Base-by-base conservation (phyloP, 2,113 vertebrate species). In the Marmota flaviventris region DNA sequence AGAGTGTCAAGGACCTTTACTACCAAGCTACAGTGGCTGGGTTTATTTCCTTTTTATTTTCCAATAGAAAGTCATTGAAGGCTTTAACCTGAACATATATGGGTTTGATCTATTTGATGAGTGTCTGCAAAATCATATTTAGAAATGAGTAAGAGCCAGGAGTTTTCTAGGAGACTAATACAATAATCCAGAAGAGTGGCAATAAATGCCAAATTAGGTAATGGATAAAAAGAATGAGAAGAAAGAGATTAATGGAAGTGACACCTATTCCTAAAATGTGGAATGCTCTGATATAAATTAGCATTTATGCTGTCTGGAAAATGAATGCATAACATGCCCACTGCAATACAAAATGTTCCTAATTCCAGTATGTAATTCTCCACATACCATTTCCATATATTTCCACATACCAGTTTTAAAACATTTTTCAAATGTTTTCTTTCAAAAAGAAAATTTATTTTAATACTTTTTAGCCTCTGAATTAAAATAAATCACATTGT, bases 401-500 rank as follows among this genome's bases (percentile, higher is more conserved):
- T 61, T 92, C 63, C 2, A 51, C 87, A 91, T 76, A 20, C 24
- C 11, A 53, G 27, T 39, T 70, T 89, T 63, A 89, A 85, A 78
- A 78, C 34, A 85, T 75, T 92, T 88, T 48, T 86, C 39, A 82
- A 82, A 83, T 67, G 45, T 89, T 97, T 93, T 34, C 72, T 72
- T 76, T 90, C 32, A 42, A 94, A 95, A 45, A 85, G 13, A 93
- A 69, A 53, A 72, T 32, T 89, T 78, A 39, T 79, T 85, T 81
- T 45, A 53, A 85, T 82, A 72, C 24, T 34, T 91, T 67, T 34
- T n/a, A 85, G 24, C 4, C 34, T 91, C 20, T 85, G 88, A 86
- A 56, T 93, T 75, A 90, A 95, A 94, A 82, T 96, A 91, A 91
- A 67, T 93, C 39, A 79, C 45, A 56, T 70, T 70, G 45, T 86